Evolutionary conservation across 2,888 invertebrate species (phyloP), one percentile per base, ranked within the genome.

Genomic region (Notocelia uddmanniana): DNA sequence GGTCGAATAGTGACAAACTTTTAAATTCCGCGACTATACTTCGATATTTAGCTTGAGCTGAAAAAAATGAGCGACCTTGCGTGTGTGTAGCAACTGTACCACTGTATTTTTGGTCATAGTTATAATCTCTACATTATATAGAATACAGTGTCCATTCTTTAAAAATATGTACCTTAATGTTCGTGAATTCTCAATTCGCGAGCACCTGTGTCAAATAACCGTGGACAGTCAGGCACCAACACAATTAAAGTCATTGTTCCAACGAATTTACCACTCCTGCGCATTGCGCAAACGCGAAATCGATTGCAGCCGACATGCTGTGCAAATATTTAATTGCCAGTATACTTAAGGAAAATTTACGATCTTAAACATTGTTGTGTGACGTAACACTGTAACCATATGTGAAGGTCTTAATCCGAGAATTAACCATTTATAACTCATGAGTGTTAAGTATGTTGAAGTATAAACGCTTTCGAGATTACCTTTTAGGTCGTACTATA

Each of bases 241-340:
- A 66, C 50, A 73, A 73, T 73, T 73, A 60, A 73, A 66, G 48
- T 60, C 69, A 60, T 73, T 73, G 73, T 73, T 73, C 37, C 55
- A 63, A 31, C 37, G 68, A 73, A 73, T 73, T 69, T 64, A 73
- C 58, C 55, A 48, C 57, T 68, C 52, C 15, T 26, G 60, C 54
- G 69, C 62, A 68, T 58, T 64, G 57, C 54, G 66, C 63, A 64
- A 54, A 64, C 48, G 67, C 68, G 31, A 68, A 64, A 52, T 64
- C 64, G 59, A 69, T 55, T 62, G 69, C 59, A 37, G 48, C 60
- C 72, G 68, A 62, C 72, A 72, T 34, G 72, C 72, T 72, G 72
- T 57, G 67, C 62, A 68, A 72, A 72, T 68, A 68, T 68, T 68
- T 62, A 62, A 68, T 62, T 59, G 67, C 52, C 59, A 62, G 68